phyloP scores from a whole-genome alignment of 2,888 invertebrate species.

The Drosophila kanekoi region DNA sequence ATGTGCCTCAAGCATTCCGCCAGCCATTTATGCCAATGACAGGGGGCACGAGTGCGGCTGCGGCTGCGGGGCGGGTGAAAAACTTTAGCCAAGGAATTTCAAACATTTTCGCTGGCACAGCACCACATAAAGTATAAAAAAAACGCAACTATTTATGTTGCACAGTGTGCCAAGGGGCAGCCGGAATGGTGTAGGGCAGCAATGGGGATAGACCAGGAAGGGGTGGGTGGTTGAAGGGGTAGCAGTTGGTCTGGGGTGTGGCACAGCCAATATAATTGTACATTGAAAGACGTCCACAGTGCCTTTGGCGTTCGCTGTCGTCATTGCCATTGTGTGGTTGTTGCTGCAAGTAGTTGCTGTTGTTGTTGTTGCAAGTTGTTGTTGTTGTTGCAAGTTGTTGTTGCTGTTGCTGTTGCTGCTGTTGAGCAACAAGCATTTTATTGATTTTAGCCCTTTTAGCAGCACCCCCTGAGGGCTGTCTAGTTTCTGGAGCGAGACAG shows the following conservation, averaged over 20 bases:
- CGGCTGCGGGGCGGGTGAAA: constrained; percentile 5
- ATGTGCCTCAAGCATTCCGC: constrained; percentile 65
- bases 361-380: too few species aligned
- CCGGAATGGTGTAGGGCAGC: neutral
- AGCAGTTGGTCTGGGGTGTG: constrained; percentile 14
- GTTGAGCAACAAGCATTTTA: constrained; percentile 81
- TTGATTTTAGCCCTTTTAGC: constrained; percentile 82
- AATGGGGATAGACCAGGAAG: neutral
- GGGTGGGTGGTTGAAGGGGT: neutral
- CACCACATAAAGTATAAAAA: constrained; percentile 34
- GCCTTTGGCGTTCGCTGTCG: constrained; percentile 28
- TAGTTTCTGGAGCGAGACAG: constrained; percentile 11
- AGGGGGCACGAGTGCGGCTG: constrained; percentile 1
- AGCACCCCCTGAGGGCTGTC: constrained; percentile 31
- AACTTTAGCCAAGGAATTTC: constrained; percentile 68
- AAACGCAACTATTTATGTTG: constrained; percentile 78
- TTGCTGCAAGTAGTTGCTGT: constrained; percentile 27
- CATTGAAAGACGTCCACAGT: constrained; percentile 63
- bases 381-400: constrained; percentile 15
- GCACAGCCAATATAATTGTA: constrained; percentile 75
- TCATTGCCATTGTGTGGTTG: constrained; percentile 17
- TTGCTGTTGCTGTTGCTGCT: neutral
- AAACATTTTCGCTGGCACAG: constrained; percentile 65
- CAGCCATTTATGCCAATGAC: constrained; percentile 69
- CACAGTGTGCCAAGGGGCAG: constrained; percentile 48